Evolutionary conservation across 2,888 invertebrate species (phyloP).

Genomic region (Mythimna impura): DNA sequence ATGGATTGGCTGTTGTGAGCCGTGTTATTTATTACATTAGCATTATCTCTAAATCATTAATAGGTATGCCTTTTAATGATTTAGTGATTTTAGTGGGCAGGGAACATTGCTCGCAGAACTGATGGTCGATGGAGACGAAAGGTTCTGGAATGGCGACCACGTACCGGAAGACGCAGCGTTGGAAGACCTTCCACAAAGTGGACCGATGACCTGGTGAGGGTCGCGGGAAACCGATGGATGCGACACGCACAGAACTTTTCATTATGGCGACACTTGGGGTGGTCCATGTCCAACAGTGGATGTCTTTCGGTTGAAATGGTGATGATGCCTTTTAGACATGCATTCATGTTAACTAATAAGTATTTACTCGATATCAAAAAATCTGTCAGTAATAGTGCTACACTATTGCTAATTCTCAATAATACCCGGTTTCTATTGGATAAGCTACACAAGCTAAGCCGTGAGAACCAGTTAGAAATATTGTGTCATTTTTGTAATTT

Average conservation of each 20-base stretch:
- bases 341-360: background rate
- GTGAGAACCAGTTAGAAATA: background rate
- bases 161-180: no score
- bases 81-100: no score
- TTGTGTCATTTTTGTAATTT: background rate
- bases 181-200: no score
- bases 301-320: no score
- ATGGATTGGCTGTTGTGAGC: background rate
- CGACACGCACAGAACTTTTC: no score
- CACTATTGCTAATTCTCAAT: background rate
- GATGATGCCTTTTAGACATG: background rate
- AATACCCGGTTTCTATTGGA: background rate
- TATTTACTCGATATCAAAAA: background rate
- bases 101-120: no score
- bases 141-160: no score
- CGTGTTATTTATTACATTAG: background rate
- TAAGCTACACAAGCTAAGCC: background rate
- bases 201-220: no score
- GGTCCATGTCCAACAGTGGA: no score
- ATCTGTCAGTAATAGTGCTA: background rate
- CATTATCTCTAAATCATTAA: background rate
- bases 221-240: no score
- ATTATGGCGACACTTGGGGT: no score
- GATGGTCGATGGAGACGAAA: no score
- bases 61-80: background rate